These are phyloP conservation scores for Muricea muricata DNA, from an alignment of 92 coral and sea anemone species.

Conservation along the genomic window DNA sequence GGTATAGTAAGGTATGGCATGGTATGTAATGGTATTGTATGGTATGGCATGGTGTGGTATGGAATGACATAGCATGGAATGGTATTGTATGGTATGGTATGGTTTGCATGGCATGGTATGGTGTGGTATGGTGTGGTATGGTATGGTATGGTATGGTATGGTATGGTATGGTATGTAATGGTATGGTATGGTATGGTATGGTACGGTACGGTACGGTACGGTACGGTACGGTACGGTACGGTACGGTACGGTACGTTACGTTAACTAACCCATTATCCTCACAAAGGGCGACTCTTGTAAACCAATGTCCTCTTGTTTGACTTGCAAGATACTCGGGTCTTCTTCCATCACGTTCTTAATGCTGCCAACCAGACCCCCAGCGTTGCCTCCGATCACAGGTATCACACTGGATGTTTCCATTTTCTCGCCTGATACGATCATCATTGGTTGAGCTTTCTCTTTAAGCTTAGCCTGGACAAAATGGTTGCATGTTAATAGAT, in stretches of 20 bases:
- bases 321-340: background rate
- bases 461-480: background rate
- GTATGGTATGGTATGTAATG: background rate
- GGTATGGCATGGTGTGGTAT: background rate
- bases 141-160: constrained; percentile 6
- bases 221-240: background rate
- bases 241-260: background rate
- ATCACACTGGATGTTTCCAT: constrained; percentile 4
- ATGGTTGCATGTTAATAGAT: background rate
- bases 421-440: background rate
- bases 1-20: background rate
- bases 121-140: background rate
- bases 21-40: background rate
- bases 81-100: background rate
- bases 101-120: background rate
- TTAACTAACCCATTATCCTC: constrained; percentile 32
- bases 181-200: background rate
- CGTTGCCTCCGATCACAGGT: constrained; percentile 72
- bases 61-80: background rate
- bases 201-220: background rate
- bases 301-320: constrained; percentile 2
- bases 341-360: constrained; percentile 58
- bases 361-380: constrained; percentile 78
- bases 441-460: constrained; percentile 18
- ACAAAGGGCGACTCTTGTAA: constrained; percentile 19